Conservation (phyloP, 1,140 invertebrate species). For the Mya arenaria region DNA sequence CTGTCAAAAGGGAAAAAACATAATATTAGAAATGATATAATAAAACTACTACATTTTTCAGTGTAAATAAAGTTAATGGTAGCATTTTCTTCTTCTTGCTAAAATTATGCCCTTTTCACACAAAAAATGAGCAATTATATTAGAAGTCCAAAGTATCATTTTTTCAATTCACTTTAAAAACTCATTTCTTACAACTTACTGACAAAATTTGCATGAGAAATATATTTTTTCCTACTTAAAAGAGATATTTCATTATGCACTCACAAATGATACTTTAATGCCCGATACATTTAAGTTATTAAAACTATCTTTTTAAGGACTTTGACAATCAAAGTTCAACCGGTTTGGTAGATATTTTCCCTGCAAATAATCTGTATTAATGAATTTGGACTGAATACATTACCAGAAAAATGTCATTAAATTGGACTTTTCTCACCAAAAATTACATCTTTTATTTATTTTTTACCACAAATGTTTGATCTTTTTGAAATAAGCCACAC, state of each 20-base stretch:
- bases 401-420: slow-evolving; percentile 13
- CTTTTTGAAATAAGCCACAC: too few species aligned
- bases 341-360: slow-evolving; percentile 9
- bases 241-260: neutral
- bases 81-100: too few species aligned
- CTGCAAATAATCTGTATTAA: slow-evolving; percentile 43
- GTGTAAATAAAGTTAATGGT: too few species aligned
- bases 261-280: neutral
- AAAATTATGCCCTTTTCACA: too few species aligned
- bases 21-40: too few species aligned
- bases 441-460: slow-evolving; percentile 14
- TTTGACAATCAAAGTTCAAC: slow-evolving; percentile 20
- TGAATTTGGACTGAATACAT: slow-evolving; percentile 34
- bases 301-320: neutral
- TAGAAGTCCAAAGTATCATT: slow-evolving; percentile 35
- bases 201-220: slow-evolving; percentile 18
- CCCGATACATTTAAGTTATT: neutral
- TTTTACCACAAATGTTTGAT: neutral
- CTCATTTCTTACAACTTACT: slow-evolving; percentile 9
- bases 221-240: neutral
- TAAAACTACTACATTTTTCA: too few species aligned
- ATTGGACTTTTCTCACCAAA: neutral
- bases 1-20: too few species aligned
- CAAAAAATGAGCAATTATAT: too few species aligned
- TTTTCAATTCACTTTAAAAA: slow-evolving; percentile 25